Percentiles rank a stretch among this genome's conserved stretches.
Evolutionary conservation across 2,888 invertebrate genomes (phyloP).

Genomic region (Leptinotarsa tumamoca): DNA sequence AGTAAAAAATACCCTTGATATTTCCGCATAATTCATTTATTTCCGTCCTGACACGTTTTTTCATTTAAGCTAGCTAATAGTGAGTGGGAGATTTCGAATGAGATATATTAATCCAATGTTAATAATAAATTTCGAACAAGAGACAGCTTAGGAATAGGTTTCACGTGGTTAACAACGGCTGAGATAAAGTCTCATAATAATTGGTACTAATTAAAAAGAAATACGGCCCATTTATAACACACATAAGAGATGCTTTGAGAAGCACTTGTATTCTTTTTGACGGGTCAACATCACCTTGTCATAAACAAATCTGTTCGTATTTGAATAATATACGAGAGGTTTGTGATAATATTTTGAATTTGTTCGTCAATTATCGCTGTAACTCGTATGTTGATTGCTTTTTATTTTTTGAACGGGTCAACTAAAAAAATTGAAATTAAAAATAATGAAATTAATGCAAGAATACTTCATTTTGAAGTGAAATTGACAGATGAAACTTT

Average conservation of each 20-base stretch:
- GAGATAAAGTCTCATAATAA: neutral
- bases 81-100: constrained; percentile 16
- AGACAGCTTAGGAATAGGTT: constrained; percentile 7
- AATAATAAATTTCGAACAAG: constrained; percentile 13
- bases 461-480: too few species aligned
- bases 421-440: too few species aligned
- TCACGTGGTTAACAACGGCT: constrained; percentile 14
- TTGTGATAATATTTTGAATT: too few species aligned
- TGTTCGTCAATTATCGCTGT: too few species aligned
- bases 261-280: neutral
- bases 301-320: neutral
- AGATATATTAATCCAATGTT: constrained; percentile 18
- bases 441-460: too few species aligned
- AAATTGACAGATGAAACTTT: too few species aligned
- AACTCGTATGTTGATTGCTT: too few species aligned
- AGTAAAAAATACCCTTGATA: neutral
- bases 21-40: constrained; percentile 9
- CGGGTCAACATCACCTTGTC: neutral
- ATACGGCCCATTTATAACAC: constrained; percentile 12
- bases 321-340: neutral
- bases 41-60: constrained; percentile 17
- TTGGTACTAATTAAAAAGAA: constrained; percentile 19
- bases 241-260: neutral
- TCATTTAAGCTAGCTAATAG: constrained; percentile 4
- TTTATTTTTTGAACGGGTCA: too few species aligned